phyloP scores from a whole-genome alignment of 2,797 vertebrate genomes.

The Vespertilio murinus region DNA sequence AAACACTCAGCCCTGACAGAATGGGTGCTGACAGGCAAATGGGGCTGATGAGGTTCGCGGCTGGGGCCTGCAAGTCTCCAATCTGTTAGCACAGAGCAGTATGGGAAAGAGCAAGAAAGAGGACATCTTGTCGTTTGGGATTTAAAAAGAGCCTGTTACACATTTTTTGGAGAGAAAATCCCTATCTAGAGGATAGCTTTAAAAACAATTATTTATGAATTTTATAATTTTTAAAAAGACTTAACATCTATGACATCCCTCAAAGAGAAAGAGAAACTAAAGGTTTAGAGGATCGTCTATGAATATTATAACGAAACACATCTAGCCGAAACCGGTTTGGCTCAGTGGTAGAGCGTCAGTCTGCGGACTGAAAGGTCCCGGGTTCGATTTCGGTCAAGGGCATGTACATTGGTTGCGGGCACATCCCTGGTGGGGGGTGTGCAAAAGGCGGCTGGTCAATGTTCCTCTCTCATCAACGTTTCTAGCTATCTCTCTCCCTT shows the following conservation, averaged over 20 bases:
- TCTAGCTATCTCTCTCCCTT: too few relatives aligned
- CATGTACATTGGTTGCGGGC: too few relatives aligned
- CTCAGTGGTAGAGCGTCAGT: too few relatives aligned
- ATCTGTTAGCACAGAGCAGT: slow-evolving; percentile 76
- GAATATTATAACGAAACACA: neutral
- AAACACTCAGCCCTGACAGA: slow-evolving; percentile 75
- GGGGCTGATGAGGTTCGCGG: slow-evolving; percentile 77
- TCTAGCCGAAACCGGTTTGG: too few relatives aligned
- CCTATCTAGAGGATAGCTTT: neutral
- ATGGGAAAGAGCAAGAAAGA: slow-evolving; percentile 71
- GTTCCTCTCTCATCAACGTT: too few relatives aligned
- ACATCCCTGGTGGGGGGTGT: too few relatives aligned
- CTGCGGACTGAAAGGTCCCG: too few relatives aligned
- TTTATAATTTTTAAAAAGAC: neutral
- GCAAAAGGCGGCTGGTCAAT: too few relatives aligned
- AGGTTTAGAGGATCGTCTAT: neutral
- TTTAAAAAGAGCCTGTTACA: slow-evolving; percentile 53
- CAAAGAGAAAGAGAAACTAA: neutral
- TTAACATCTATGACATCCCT: neutral
- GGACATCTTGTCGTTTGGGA: slow-evolving; percentile 72
- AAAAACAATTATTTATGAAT: slow-evolving; percentile 1
- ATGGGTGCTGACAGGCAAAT: slow-evolving; percentile 81
- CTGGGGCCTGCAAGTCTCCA: slow-evolving; percentile 77
- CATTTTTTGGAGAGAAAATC: neutral
- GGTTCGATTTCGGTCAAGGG: too few relatives aligned